phyloP scores from a whole-genome alignment of 1,140 invertebrate genomes.

The Choristoneura fumiferana region DNA sequence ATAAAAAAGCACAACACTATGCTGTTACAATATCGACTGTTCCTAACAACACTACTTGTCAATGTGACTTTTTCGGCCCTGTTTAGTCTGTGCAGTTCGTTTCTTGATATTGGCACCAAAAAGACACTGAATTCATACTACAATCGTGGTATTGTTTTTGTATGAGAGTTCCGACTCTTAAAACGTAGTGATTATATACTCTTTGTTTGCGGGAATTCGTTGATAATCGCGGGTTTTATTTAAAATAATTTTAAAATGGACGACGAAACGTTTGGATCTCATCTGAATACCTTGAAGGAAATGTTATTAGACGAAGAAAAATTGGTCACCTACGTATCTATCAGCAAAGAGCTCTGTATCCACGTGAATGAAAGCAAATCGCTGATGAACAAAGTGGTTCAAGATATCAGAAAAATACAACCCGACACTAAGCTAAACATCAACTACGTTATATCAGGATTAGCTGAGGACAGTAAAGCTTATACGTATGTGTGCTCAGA shows the following conservation, averaged over 20 bases:
- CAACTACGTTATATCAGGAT: conserved; percentile 56
- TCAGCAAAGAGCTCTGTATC: conserved; percentile 65
- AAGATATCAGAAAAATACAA: conserved; percentile 38
- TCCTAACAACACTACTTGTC: too few species aligned
- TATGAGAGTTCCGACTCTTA: too few species aligned
- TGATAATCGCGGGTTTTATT: background rate
- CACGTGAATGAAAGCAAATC: conserved; percentile 62
- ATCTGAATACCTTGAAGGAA: conserved; percentile 53
- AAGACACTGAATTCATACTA: too few species aligned
- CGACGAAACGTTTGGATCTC: conserved; percentile 24
- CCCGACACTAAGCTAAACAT: conserved; percentile 44
- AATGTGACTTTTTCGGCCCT: too few species aligned
- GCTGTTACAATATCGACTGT: too few species aligned
- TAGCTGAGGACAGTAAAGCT: conserved; percentile 42
- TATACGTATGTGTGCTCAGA: conserved; percentile 49
- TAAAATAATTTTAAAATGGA: conserved; percentile 28
- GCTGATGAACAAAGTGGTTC: conserved; percentile 42
- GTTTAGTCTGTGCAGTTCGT: too few species aligned
- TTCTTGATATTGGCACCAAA: too few species aligned
- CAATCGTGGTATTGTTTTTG: too few species aligned
- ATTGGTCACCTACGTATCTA: conserved; percentile 58
- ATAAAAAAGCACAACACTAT: too few species aligned
- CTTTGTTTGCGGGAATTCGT: background rate
- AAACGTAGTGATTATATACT: too few species aligned
- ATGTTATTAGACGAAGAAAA: conserved; percentile 62